phyloP scores from a whole-genome alignment of 2,888 invertebrate species.

The Patella ulyssiponensis region DNA sequence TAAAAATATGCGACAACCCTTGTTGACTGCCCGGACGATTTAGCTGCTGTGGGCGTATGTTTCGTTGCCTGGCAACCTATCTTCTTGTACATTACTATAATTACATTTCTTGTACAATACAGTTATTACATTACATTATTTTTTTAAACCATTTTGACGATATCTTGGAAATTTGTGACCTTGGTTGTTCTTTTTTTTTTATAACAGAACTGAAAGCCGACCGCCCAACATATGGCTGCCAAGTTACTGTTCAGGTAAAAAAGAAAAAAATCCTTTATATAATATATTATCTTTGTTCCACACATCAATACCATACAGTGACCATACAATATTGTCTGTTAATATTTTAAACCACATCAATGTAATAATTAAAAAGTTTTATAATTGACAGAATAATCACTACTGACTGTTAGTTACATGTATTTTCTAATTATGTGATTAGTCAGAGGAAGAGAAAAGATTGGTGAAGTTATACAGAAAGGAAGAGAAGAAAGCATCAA shows the following conservation, averaged over 20 bases:
- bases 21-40: no score
- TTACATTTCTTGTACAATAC: no score
- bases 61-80: no score
- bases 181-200: slow-evolving; percentile 21
- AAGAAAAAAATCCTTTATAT: no score
- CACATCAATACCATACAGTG: no score
- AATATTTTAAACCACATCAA: no score
- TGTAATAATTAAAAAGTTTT: background rate
- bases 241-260: slow-evolving; percentile 79
- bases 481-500: slow-evolving; percentile 81
- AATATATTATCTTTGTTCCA: no score
- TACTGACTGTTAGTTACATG: background rate
- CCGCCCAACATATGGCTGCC: slow-evolving; percentile 81
- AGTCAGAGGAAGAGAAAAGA: slow-evolving; percentile 85
- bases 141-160: background rate
- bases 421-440: slow-evolving; percentile 71
- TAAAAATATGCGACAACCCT: no score
- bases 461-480: slow-evolving; percentile 78
- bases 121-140: background rate
- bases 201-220: slow-evolving; percentile 42
- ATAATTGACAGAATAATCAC: background rate
- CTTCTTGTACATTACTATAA: no score
- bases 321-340: no score
- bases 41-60: no score
- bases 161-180: background rate